Evolutionary conservation across 2,888 invertebrate species (phyloP).

Genomic region (Sympetrum striolatum): DNA sequence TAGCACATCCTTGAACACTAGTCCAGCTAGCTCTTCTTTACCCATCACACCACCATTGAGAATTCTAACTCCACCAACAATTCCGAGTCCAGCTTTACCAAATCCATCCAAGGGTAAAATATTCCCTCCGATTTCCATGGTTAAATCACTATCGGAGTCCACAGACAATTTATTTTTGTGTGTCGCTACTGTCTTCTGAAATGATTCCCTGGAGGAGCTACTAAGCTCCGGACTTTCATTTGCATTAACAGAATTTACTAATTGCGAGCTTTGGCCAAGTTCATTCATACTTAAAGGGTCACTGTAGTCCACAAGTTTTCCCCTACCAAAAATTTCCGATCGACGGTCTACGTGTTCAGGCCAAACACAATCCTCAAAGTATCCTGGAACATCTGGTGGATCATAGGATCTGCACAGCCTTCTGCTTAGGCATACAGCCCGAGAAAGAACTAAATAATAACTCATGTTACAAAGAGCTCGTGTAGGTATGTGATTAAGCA

Average conservation of each 20-base stretch:
- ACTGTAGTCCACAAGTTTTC: not conserved
- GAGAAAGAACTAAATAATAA: conserved; percentile 75
- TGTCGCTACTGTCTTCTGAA: not conserved
- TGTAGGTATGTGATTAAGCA: conserved; percentile 74
- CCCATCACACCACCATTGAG: not conserved
- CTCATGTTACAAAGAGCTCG: conserved; percentile 72
- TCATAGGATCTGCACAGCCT: conserved; percentile 73
- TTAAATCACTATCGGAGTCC: not conserved
- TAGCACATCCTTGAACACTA: conserved; percentile 3
- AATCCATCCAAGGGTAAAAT: not conserved
- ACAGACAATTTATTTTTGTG: not conserved
- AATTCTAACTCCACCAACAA: not conserved
- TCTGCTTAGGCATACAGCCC: conserved; percentile 71
- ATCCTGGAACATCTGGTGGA: conserved; percentile 86
- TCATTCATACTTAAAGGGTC: not conserved
- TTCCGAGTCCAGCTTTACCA: not conserved
- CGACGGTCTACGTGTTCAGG: conserved; percentile 76
- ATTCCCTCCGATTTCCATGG: not conserved
- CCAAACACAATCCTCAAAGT: conserved; percentile 91
- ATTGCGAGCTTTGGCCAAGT: not conserved
- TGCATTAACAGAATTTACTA: not conserved
- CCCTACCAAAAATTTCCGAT: conserved; percentile 54
- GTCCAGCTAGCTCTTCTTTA: not conserved
- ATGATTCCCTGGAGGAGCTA: not conserved
- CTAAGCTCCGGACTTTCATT: not conserved